phyloP scores from a whole-genome alignment of 2,113 vertebrate species.

The Tragelaphus strepsiceros region DNA sequence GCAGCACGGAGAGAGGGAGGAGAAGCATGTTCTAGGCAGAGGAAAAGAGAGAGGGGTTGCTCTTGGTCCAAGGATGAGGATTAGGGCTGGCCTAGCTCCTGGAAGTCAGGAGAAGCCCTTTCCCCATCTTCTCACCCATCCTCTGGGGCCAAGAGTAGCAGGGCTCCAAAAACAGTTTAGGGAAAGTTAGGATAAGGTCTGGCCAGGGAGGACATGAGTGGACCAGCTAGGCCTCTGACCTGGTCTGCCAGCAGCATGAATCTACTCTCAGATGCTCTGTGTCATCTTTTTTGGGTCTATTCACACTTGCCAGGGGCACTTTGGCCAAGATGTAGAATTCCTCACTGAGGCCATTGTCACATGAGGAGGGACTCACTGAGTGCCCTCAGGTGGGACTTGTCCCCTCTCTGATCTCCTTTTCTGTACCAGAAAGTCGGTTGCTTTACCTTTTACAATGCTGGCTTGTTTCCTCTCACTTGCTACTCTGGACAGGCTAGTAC shows the following conservation, averaged over 20 bases:
- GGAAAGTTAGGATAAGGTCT: not conserved
- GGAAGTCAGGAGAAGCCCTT: not conserved
- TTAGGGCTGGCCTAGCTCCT: not conserved
- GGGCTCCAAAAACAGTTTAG: not conserved
- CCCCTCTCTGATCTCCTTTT: not conserved
- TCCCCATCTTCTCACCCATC: not conserved
- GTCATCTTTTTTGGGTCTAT: not conserved
- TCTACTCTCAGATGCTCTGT: not conserved
- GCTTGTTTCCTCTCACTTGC: not conserved
- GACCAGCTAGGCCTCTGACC: not conserved
- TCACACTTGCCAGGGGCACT: not conserved
- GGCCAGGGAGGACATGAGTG: not conserved
- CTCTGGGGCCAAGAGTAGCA: not conserved
- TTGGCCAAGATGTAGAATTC: not conserved
- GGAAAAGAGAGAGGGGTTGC: not conserved
- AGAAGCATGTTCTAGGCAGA: slow-evolving; percentile 34
- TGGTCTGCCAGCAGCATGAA: not conserved
- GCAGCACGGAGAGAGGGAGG: not conserved
- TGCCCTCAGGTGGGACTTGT: not conserved
- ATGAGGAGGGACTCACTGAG: not conserved
- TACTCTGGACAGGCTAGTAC: not conserved
- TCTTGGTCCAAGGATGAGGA: not conserved
- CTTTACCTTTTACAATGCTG: not conserved
- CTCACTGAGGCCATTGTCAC: not conserved
- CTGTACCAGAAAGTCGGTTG: not conserved